Conservation (phyloP, 2,797 vertebrate genomes). For the Fistularia commersonii region DNA sequence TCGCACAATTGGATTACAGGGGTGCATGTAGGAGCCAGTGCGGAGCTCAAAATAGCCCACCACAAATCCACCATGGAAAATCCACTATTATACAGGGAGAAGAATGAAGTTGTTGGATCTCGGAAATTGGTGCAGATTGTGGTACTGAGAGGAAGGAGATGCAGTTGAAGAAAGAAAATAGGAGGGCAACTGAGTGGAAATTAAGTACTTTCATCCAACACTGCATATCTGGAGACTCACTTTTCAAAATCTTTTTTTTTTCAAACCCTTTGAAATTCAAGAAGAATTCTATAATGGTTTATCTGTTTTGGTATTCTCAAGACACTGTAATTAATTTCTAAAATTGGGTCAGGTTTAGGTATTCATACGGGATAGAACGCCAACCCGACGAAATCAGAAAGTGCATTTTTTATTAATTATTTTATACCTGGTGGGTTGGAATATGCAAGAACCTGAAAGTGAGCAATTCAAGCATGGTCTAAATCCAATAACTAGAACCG, state of each 20-base stretch:
- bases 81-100: conserved; percentile 67
- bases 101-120: conserved; percentile 60
- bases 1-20: conserved; percentile 74
- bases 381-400: too few species aligned
- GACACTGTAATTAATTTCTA: too few species aligned
- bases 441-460: too few species aligned
- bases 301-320: background rate
- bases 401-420: too few species aligned
- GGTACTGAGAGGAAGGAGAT: conserved; percentile 42
- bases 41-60: conserved; percentile 59
- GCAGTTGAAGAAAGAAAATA: conserved; percentile 45
- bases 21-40: conserved; percentile 52
- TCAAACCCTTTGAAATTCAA: conserved; percentile 36
- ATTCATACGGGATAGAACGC: too few species aligned
- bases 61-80: conserved; percentile 71
- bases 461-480: too few species aligned
- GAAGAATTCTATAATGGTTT: background rate
- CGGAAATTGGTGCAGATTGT: conserved; percentile 41
- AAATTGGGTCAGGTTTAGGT: too few species aligned
- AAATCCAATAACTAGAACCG: too few species aligned
- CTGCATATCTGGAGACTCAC: conserved; percentile 50
- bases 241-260: conserved; percentile 70
- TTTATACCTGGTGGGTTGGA: too few species aligned
- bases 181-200: conserved; percentile 41
- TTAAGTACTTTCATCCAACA: conserved; percentile 47